phyloP scores from a whole-genome alignment of 2,113 vertebrate genomes.

The Carassius auratus region DNA sequence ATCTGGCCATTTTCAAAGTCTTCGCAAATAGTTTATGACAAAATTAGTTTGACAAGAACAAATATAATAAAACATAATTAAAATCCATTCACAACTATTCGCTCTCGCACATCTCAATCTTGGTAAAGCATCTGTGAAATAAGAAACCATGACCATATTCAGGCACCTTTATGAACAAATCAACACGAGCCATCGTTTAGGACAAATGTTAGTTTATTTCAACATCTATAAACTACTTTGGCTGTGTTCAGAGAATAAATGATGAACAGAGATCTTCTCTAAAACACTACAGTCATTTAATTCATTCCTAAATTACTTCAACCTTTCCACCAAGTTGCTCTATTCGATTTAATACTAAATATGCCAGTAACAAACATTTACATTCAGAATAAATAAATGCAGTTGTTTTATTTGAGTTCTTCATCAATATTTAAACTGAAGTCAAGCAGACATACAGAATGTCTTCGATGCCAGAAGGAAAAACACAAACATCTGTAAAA shows the following conservation, averaged over 20 bases:
- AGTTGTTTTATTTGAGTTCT: neutral
- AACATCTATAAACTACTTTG: neutral
- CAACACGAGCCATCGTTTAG: neutral
- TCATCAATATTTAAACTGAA: neutral
- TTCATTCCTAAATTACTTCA: neutral
- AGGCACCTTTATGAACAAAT: neutral
- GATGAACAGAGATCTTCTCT: neutral
- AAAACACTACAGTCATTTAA: neutral
- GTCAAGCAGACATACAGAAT: neutral
- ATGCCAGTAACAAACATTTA: neutral
- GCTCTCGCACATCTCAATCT: neutral
- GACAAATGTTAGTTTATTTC: slow-evolving; percentile 11
- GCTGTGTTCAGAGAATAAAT: neutral
- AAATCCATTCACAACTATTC: too few species aligned
- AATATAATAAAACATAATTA: too few species aligned
- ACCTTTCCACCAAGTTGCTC: too few species aligned
- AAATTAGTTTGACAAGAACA: too few species aligned
- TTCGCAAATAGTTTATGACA: neutral
- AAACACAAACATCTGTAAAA: neutral
- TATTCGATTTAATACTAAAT: neutral
- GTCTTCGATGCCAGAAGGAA: neutral
- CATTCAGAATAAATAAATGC: neutral
- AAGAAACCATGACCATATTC: neutral
- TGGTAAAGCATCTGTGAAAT: neutral
- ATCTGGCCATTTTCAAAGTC: neutral